A percentile compares a stretch with the other conserved stretches of the same genome.
Conservation (phyloP, 2,113 vertebrate genomes). For the Uria lomvia region DNA sequence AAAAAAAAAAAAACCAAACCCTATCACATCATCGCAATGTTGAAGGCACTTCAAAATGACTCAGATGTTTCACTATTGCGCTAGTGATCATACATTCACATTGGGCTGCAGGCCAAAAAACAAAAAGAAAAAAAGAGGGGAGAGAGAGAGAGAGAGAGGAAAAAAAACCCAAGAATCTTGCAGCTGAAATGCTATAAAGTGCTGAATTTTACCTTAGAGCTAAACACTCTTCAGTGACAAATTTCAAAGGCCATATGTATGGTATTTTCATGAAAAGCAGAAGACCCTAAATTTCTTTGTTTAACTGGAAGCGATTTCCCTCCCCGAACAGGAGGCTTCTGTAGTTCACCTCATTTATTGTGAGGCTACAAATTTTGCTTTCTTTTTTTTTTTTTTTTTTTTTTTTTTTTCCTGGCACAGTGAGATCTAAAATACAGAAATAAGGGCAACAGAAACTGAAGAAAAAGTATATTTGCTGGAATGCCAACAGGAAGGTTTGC, state of each 20-base stretch:
- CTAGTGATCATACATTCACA: constrained; percentile 80
- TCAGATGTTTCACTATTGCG: constrained; percentile 82
- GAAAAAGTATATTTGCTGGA: neutral
- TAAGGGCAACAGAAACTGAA: neutral
- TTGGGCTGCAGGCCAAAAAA: constrained; percentile 79
- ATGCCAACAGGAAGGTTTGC: neutral
- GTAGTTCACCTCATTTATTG: constrained; percentile 62
- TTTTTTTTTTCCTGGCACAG: neutral
- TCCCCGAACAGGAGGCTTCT: constrained; percentile 41
- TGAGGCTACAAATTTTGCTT: constrained; percentile 12
- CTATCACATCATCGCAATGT: constrained; percentile 65
- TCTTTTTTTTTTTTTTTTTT: neutral
- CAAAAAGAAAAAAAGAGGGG: neutral
- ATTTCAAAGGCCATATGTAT: constrained; percentile 82
- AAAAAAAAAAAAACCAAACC: constrained; percentile 11
- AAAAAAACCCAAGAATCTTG: constrained; percentile 63
- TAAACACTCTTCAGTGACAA: constrained; percentile 77
- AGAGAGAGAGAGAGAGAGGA: neutral
- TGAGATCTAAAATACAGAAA: constrained; percentile 25
- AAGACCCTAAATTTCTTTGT: constrained; percentile 78
- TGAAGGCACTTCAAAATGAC: constrained; percentile 78
- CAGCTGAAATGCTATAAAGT: constrained; percentile 73
- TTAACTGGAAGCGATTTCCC: constrained; percentile 72
- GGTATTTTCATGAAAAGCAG: constrained; percentile 74
- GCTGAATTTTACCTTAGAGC: constrained; percentile 78